Base-by-base conservation (phyloP, 2,888 invertebrate species). In the Drosophila colorata region DNA sequence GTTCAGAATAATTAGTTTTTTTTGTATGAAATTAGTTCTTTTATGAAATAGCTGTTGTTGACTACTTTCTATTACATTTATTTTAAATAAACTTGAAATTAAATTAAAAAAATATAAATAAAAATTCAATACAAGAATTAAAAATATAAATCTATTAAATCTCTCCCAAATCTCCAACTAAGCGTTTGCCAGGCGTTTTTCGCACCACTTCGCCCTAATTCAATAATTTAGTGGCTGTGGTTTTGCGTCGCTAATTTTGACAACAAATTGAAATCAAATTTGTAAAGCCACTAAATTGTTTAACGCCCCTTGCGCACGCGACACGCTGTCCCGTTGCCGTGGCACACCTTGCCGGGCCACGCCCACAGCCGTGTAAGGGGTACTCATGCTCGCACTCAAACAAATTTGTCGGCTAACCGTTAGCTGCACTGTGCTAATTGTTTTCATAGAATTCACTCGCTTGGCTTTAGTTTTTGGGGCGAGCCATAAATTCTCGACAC, bases 261-360 rank as follows among this genome's bases (percentile, higher is more conserved):
- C 70, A 76, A 78, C 78, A 82, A 83, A 83, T 83, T 83, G 78
- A 84, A 80, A 79, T 84, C 79, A 82, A 84, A 80, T 80, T 78
- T 69, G 64, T 64, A 48, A 49, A 57, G 55, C 70, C 85, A 78
- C 80, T 75, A 84, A 82, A 80, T 69, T 69, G 81, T 79, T 83
- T 59, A 81, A 72, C 64, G 77, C 79, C 59, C 63, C 66, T 38
- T 64, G 74, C 46, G 46, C 67, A 65, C 47, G 69, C 65, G 73
- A 55, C 66, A 48, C 57, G 46, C 46, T 58, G 33, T 18, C 23
- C 18, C 35, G 13, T 20, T 11, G 57, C 16, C 55, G 28, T 2
- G 5, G 7, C 31, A 16, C 46, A 43, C 40, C 56, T 59, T 18
- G 31, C 31, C 13, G 35, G 16, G 47, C 56, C 65, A 69, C 47